Base-by-base conservation (phyloP, 2,888 invertebrate species). In the Athalia rosae region DNA sequence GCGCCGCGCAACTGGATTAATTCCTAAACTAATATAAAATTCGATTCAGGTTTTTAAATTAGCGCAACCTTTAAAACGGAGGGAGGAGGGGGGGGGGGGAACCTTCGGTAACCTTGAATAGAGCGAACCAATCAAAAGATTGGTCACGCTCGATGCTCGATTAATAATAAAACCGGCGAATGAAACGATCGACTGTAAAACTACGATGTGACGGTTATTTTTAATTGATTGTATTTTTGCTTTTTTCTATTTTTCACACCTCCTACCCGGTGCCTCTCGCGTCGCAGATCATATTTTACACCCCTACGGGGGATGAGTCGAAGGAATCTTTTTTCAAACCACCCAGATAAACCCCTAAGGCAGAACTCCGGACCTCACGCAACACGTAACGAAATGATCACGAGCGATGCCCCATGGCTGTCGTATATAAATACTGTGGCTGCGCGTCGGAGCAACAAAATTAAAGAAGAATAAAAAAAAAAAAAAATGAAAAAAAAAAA, bases 41-140 rank as follows among this genome's bases (percentile, higher is more conserved):
- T 82, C 81, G 79, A 77, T 71, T 78, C 78, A 48, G 77, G 76
- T 67, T 80, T 79, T 79, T 48, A 43, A 74, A 74, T 74, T 62
- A 28, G 59, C 61, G 48, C 45, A 50, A 28, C 11, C 74, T 9
- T 53, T n/a, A 4, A 13, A 13, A 41, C n/a, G n/a, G n/a, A n/a
- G n/a, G n/a, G n/a, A n/a, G n/a, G n/a, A n/a, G n/a, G n/a, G n/a
- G n/a, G n/a, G n/a, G n/a, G n/a, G 4, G 48, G 9, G 15, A 28
- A 28, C 67, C 41, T 41, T 59, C 15, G 47, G 8, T 13, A 11
- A n/a, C 59, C 78, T 80, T 79, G 83, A 84, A 84, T 84, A 84
- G 85, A 83, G 28, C 82, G 81, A 79, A 82, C 82, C 85, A 85
- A 87, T 87, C 86, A 83, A 82, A 78, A 79, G 83, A 87, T 87